A percentile compares a stretch with the other conserved stretches of the same genome.
phyloP scores from a whole-genome alignment of 2,888 invertebrate genomes.

The Petrophora chlorosata region DNA sequence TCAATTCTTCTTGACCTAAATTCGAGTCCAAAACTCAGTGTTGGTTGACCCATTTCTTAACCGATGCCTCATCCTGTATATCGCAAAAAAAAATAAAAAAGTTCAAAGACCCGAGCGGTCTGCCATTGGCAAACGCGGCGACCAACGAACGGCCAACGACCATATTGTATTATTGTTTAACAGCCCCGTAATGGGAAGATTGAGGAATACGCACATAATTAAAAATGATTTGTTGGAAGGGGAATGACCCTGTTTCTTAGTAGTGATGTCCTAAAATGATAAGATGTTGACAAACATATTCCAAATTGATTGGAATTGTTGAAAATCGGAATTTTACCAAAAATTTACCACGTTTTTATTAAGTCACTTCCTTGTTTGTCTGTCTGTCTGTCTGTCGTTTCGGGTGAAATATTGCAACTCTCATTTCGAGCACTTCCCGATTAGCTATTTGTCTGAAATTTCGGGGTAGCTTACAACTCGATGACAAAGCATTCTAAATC shows the following conservation, averaged over 20 bases:
- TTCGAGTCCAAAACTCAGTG: slow-evolving; percentile 52
- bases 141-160: slow-evolving; percentile 33
- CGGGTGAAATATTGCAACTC: too few relatives aligned
- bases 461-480: too few relatives aligned
- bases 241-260: slow-evolving; percentile 72
- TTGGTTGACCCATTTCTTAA: slow-evolving; percentile 75
- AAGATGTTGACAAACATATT: slow-evolving; percentile 28
- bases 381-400: too few relatives aligned
- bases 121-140: slow-evolving; percentile 40
- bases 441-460: too few relatives aligned
- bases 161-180: slow-evolving; percentile 60
- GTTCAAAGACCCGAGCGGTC: slow-evolving; percentile 57
- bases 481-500: too few relatives aligned
- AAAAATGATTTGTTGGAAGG: slow-evolving; percentile 80
- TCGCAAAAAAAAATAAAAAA: slow-evolving; percentile 56
- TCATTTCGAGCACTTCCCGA: too few relatives aligned
- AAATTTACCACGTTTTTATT: too few relatives aligned
- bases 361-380: too few relatives aligned
- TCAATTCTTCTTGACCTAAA: slow-evolving; percentile 68
- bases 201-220: slow-evolving; percentile 77
- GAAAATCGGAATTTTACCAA: too few relatives aligned
- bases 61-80: slow-evolving; percentile 51
- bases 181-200: slow-evolving; percentile 69
- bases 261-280: slow-evolving; percentile 53
- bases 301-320: too few relatives aligned